phyloP scores from a whole-genome alignment of 2,888 invertebrate genomes.

The Sussaba pulchella region DNA sequence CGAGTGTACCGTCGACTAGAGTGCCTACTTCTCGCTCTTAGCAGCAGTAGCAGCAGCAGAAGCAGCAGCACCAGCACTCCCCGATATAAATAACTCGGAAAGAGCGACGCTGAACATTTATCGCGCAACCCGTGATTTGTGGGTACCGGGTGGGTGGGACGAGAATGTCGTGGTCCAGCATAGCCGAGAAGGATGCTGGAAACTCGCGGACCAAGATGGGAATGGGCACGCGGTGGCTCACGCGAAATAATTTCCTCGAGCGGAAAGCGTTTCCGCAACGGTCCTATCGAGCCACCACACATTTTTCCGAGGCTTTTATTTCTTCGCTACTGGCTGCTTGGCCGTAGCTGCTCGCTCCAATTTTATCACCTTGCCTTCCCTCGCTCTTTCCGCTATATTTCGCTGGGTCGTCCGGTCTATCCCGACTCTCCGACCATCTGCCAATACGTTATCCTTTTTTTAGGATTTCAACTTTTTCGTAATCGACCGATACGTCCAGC shows the following conservation, averaged over 20 bases:
- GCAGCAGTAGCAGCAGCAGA: too few relatives aligned
- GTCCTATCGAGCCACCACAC: constrained; percentile 32
- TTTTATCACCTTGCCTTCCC: constrained; percentile 60
- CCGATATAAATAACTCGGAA: constrained; percentile 76
- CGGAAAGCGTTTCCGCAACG: constrained; percentile 53
- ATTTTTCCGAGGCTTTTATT: constrained; percentile 53
- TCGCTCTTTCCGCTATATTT: constrained; percentile 5
- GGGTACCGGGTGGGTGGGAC: constrained; percentile 59
- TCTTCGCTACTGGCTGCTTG: constrained; percentile 37
- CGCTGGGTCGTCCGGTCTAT: not conserved
- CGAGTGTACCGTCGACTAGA: constrained; percentile 50
- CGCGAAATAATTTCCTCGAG: constrained; percentile 63
- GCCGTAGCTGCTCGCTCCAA: constrained; percentile 54
- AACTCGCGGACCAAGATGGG: not conserved
- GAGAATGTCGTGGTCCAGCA: constrained; percentile 1
- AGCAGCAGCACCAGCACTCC: too few relatives aligned
- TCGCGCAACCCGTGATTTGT: constrained; percentile 75
- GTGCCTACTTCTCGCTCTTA: constrained; percentile 70
- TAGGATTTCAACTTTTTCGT: constrained; percentile 26
- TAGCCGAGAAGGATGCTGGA: constrained; percentile 5
- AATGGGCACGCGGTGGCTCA: constrained; percentile 27
- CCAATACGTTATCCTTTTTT: constrained; percentile 3
- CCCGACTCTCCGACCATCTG: constrained; percentile 9
- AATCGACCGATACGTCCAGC: constrained; percentile 4
- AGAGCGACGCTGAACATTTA: constrained; percentile 76